Evolutionary conservation across 2,113 vertebrate genomes (phyloP).

Genomic region (Lethenteron camtschaticum): DNA sequence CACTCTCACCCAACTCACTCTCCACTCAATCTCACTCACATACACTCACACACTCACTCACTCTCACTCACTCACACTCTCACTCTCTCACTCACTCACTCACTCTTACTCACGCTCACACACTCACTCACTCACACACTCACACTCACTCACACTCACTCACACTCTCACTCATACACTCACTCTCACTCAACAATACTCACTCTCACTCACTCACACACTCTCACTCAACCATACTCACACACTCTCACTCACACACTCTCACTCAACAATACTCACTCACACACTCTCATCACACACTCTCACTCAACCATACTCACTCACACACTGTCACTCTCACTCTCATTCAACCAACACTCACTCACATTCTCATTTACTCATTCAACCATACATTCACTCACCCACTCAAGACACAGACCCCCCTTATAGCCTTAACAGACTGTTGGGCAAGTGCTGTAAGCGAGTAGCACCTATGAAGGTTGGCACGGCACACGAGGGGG

Average conservation of each 20-base stretch:
- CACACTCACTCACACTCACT: neutral
- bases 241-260: neutral
- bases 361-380: neutral
- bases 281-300: neutral
- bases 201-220: neutral
- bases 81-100: neutral
- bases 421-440: neutral
- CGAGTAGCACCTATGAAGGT: no score
- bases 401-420: neutral
- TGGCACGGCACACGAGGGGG: no score
- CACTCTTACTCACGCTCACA: neutral
- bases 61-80: neutral
- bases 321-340: neutral
- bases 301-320: no score
- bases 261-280: neutral
- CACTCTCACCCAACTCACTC: neutral
- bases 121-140: neutral
- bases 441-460: no score
- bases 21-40: neutral
- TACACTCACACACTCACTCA: neutral
- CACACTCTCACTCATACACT: neutral
- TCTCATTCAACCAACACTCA: neutral
- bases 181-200: neutral
- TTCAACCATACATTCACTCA: neutral
- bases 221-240: neutral